A percentile compares a stretch with the other conserved stretches of the same genome.
Conservation (phyloP, 53 echinoderm and acorn worm species). For the Echinometra lucunter region DNA sequence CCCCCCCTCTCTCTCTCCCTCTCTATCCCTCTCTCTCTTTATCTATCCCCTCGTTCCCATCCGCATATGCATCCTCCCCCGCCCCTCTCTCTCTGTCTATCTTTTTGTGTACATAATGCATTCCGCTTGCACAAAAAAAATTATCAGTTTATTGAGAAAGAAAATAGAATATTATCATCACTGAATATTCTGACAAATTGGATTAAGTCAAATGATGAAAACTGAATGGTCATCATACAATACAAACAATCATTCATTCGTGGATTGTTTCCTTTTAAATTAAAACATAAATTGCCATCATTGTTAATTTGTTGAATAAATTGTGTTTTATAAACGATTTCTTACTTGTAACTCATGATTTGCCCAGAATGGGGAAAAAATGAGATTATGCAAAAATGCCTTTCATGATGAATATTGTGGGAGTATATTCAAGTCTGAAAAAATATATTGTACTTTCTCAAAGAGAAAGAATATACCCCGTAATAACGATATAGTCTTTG, state of each 20-base stretch:
- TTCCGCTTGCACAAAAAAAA: not conserved
- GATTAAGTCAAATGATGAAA: too few species aligned
- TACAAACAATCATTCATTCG: too few species aligned
- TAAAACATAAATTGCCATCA: not conserved
- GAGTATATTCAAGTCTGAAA: not conserved
- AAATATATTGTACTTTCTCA: not conserved
- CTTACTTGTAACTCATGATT: not conserved
- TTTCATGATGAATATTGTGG: not conserved
- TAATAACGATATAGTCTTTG: too few species aligned
- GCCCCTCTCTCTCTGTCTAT: not conserved
- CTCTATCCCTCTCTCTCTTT: not conserved
- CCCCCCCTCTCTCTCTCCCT: not conserved
- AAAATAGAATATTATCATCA: too few species aligned
- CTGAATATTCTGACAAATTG: too few species aligned
- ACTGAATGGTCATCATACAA: too few species aligned
- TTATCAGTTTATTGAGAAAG: not conserved
- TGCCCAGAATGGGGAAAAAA: not conserved
- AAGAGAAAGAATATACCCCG: not conserved
- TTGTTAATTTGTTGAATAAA: not conserved
- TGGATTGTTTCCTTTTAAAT: too few species aligned
- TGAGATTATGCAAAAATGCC: not conserved
- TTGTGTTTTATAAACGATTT: not conserved
- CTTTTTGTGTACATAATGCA: not conserved
- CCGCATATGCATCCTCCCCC: too few species aligned
- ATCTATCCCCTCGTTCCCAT: too few species aligned